Percentiles rank a stretch among this genome's conserved stretches.
phyloP scores from a whole-genome alignment of 2,113 vertebrate species.

The Empidonax traillii region DNA sequence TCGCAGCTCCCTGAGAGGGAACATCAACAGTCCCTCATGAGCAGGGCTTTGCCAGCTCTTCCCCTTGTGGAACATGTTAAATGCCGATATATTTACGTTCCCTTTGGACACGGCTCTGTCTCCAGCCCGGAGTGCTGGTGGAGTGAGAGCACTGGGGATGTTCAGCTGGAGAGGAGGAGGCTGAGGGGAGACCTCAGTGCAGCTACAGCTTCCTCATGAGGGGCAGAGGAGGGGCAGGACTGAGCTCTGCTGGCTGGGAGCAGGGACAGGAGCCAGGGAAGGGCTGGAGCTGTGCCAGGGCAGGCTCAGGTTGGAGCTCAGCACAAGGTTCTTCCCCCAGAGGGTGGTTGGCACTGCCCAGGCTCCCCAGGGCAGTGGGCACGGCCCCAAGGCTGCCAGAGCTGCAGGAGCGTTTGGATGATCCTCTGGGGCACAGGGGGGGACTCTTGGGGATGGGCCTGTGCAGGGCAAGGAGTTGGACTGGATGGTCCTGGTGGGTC shows the following conservation, averaged over 20 bases:
- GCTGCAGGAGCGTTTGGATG: background rate
- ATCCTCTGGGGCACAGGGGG: background rate
- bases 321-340: too few species aligned
- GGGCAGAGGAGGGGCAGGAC: background rate
- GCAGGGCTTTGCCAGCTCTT: background rate
- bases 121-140: background rate
- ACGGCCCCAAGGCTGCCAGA: background rate
- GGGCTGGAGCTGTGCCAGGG: too few species aligned
- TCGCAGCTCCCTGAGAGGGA: background rate
- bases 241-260: background rate
- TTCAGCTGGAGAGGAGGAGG: background rate
- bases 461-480: background rate
- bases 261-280: background rate
- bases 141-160: background rate
- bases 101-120: accelerated
- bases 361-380: too few species aligned
- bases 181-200: background rate
- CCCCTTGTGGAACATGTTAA: accelerated
- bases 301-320: too few species aligned
- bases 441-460: background rate
- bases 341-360: background rate
- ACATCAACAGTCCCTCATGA: background rate
- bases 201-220: background rate
- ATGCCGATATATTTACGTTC: background rate
- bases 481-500: background rate